phyloP scores from a whole-genome alignment of 2,113 vertebrate species.

The Illadopsis cleaveri region DNA sequence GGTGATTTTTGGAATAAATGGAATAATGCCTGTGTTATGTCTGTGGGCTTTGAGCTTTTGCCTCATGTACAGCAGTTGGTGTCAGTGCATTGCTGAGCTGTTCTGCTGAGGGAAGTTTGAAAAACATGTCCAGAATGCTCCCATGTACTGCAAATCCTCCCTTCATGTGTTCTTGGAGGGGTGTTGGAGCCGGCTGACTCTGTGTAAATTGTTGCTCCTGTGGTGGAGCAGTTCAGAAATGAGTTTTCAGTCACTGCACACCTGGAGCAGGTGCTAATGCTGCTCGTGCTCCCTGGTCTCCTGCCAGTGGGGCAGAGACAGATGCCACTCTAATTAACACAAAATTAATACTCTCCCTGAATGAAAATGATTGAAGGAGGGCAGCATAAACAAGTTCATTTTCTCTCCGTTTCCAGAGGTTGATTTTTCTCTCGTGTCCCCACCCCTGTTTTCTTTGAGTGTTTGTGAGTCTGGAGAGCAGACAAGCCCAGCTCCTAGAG shows the following conservation, averaged over 20 bases:
- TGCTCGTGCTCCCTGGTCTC: neutral
- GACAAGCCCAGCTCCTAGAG: neutral
- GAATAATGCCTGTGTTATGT: neutral
- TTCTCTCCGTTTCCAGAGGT: neutral
- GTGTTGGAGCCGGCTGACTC: neutral
- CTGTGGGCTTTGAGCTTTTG: neutral
- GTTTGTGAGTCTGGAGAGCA: neutral
- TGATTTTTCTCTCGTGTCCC: neutral
- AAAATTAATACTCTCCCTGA: neutral
- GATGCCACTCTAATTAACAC: neutral
- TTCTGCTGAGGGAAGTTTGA: neutral
- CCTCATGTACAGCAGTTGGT: accelerated
- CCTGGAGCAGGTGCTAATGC: neutral
- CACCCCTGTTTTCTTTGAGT: neutral
- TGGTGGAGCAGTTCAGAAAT: neutral
- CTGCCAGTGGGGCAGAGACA: neutral
- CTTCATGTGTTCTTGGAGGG: neutral
- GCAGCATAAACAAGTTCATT: neutral
- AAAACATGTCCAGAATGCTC: neutral
- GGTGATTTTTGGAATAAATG: neutral
- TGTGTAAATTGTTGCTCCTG: neutral
- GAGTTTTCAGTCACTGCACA: neutral
- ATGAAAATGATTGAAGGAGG: neutral
- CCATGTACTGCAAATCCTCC: neutral
- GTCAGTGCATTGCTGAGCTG: neutral